Percentiles rank a stretch among this genome's conserved stretches.
phyloP scores from a whole-genome alignment of 2,888 invertebrate genomes.

The Eupithecia subumbrata region DNA sequence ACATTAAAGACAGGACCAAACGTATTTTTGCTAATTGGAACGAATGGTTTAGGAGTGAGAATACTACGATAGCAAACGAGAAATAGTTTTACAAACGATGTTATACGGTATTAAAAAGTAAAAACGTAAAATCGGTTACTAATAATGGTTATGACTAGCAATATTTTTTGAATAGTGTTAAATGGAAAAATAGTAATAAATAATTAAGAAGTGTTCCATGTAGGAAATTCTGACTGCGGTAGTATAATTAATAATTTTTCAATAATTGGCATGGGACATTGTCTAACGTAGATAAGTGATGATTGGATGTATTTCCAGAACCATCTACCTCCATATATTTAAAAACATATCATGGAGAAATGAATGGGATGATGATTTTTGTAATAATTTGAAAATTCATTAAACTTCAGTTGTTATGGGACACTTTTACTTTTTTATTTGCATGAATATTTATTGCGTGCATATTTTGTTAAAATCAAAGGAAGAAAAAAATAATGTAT shows the following conservation, averaged over 20 bases:
- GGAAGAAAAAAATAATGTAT: constrained; percentile 6
- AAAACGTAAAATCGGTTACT: constrained; percentile 32
- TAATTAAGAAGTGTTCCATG: constrained; percentile 21
- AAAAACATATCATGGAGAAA: constrained; percentile 33
- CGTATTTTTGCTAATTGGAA: constrained; percentile 31
- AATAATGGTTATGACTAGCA: constrained; percentile 31
- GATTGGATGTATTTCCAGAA: constrained; percentile 24
- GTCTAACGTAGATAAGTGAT: constrained; percentile 10
- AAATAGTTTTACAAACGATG: constrained; percentile 32
- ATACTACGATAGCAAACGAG: constrained; percentile 10
- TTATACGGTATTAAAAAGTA: constrained; percentile 30
- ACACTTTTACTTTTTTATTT: constrained; percentile 18
- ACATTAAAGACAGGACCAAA: constrained; percentile 34
- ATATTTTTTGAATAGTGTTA: constrained; percentile 39
- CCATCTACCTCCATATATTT: constrained; percentile 32
- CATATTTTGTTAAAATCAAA: constrained; percentile 9
- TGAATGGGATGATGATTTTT: constrained; percentile 10
- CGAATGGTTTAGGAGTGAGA: constrained; percentile 15
- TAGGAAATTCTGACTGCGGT: constrained; percentile 24
- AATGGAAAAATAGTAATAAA: constrained; percentile 23
- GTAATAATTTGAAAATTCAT: background rate
- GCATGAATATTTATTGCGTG: constrained; percentile 18
- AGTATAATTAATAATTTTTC: constrained; percentile 16
- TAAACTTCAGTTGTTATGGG: background rate
- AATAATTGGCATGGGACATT: constrained; percentile 16